These are phyloP conservation scores for Caracal caracal DNA, from an alignment of 2,113 vertebrate species.

Conservation along the genomic window DNA sequence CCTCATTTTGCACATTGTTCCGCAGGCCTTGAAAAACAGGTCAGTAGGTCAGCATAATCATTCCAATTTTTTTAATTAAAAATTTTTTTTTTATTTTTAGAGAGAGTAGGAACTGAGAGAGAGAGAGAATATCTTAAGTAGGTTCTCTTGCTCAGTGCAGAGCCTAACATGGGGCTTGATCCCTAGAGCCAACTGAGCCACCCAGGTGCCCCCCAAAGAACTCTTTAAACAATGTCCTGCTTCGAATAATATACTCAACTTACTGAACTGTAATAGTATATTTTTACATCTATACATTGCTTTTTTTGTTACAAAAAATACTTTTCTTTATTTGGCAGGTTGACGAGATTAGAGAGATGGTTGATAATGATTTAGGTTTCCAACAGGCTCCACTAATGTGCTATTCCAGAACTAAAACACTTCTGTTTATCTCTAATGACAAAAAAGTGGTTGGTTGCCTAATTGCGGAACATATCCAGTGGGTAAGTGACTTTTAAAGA, in stretches of 20 bases:
- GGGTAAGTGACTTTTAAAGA: constrained; percentile 89
- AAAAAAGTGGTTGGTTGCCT: constrained; percentile 98
- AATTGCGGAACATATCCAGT: constrained; percentile 98
- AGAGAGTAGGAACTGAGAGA: too few species aligned
- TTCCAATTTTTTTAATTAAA: background rate
- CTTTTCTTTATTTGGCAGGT: constrained; percentile 88
- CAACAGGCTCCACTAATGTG: constrained; percentile 96
- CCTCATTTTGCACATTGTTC: background rate
- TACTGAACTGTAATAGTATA: constrained; percentile 35
- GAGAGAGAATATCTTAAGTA: too few species aligned
- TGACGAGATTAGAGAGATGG: constrained; percentile 99
- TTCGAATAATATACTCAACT: constrained; percentile 12
- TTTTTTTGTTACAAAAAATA: constrained; percentile 50
- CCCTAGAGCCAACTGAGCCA: too few species aligned
- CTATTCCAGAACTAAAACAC: constrained; percentile 97
- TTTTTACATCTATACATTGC: background rate
- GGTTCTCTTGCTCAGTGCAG: too few species aligned
- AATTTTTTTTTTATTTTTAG: too few species aligned
- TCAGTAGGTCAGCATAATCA: background rate
- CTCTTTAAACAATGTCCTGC: background rate
- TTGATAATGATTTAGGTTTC: constrained; percentile 99
- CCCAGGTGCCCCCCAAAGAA: background rate
- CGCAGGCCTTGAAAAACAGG: background rate
- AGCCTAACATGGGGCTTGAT: too few species aligned
- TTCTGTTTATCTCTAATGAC: constrained; percentile 98